phyloP scores from a whole-genome alignment of 2,113 vertebrate genomes.

The Loxodonta africana region DNA sequence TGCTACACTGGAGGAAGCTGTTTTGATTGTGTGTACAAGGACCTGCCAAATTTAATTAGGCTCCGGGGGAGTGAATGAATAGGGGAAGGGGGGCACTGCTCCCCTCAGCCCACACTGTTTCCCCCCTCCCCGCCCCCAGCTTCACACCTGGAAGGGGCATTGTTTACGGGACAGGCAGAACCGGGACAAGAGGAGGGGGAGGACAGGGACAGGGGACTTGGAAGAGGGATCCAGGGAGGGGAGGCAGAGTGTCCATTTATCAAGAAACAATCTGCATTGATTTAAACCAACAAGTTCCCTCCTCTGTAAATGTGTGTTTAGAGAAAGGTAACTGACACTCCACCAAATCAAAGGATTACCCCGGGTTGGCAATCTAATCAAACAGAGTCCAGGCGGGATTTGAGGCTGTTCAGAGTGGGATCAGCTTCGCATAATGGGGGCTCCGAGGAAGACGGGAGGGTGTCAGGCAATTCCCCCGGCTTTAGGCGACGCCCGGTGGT shows the following conservation, averaged over 20 bases:
- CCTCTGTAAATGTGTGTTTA: constrained; percentile 89
- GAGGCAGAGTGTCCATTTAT: constrained; percentile 83
- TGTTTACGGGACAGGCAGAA: constrained; percentile 61
- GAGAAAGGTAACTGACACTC: constrained; percentile 92
- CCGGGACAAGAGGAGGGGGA: background rate
- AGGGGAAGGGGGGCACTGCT: constrained; percentile 61
- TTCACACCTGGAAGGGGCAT: constrained; percentile 84
- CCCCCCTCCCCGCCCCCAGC: background rate
- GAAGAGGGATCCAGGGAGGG: constrained; percentile 12
- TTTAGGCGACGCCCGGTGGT: constrained; percentile 86
- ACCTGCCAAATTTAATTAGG: constrained; percentile 85
- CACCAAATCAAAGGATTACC: constrained; percentile 97
- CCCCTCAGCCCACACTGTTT: constrained; percentile 29
- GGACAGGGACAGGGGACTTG: background rate
- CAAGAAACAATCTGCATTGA: constrained; percentile 88
- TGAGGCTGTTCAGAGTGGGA: constrained; percentile 90
- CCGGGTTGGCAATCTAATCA: constrained; percentile 97
- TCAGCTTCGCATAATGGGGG: constrained; percentile 93
- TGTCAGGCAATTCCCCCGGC: constrained; percentile 90
- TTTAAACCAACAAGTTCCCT: constrained; percentile 90
- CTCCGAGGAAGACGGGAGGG: constrained; percentile 88
- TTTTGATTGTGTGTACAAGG: constrained; percentile 83
- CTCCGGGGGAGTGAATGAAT: constrained; percentile 75
- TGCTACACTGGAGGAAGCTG: constrained; percentile 74
- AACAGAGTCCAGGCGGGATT: constrained; percentile 97